A percentile compares a stretch with the other conserved stretches of the same genome.
phyloP scores from a whole-genome alignment of 2,888 invertebrate genomes.

The Agrotis clavis region DNA sequence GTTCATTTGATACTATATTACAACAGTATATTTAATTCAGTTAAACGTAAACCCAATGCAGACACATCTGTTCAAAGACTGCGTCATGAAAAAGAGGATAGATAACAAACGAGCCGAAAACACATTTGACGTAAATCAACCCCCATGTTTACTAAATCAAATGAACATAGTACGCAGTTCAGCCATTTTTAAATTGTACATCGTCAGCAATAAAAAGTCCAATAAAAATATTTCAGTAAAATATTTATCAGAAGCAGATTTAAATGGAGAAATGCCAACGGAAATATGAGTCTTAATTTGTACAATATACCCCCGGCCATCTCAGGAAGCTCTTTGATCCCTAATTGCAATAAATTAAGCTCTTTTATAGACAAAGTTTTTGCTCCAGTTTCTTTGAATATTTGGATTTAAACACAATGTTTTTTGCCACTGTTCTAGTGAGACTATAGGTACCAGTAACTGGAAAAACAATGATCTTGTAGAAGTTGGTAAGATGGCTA shows the following conservation, averaged over 20 bases:
- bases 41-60: slow-evolving; percentile 19
- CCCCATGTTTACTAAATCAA: slow-evolving; percentile 19
- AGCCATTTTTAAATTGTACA: slow-evolving; percentile 30
- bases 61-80: slow-evolving; percentile 21
- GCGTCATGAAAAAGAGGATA: slow-evolving; percentile 24
- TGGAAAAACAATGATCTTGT: neutral
- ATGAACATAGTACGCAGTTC: slow-evolving; percentile 33
- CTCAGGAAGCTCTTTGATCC: slow-evolving; percentile 22
- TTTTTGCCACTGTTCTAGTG: too few species aligned
- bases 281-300: slow-evolving; percentile 6
- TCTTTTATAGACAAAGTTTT: neutral
- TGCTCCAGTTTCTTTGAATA: neutral
- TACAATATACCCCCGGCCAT: neutral
- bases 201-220: slow-evolving; percentile 4
- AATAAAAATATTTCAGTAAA: slow-evolving; percentile 6
- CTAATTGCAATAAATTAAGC: slow-evolving; percentile 5
- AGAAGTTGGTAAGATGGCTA: too few species aligned
- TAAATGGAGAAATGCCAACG: neutral
- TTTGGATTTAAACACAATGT: neutral
- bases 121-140: slow-evolving; percentile 11
- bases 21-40: neutral
- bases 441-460: neutral
- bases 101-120: slow-evolving; percentile 14
- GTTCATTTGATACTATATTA: too few species aligned
- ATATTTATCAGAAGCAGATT: neutral